phyloP scores from a whole-genome alignment of 2,113 vertebrate species.

The Bungarus multicinctus region DNA sequence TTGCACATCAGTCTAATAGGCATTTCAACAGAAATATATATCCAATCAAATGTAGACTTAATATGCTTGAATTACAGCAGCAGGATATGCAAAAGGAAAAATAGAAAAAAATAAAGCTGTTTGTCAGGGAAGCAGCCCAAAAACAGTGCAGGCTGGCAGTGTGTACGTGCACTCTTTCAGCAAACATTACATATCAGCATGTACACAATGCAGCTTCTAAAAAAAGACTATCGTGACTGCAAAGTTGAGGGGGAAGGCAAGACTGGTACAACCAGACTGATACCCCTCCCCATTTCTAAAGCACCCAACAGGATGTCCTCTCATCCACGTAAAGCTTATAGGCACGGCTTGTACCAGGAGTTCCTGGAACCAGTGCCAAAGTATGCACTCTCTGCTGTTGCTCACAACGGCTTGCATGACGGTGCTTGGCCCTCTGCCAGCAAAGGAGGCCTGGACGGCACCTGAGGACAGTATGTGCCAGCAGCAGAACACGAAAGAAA shows the following conservation, averaged over 20 bases:
- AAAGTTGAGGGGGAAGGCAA: not conserved
- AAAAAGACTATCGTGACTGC: conserved; percentile 8
- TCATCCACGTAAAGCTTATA: conserved; percentile 12
- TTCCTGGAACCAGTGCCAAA: conserved; percentile 32
- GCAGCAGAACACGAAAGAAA: not conserved
- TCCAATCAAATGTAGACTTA: not conserved
- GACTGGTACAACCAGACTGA: not conserved
- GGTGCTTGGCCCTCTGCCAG: conserved; percentile 19
- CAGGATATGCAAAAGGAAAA: not conserved
- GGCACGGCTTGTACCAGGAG: conserved; percentile 44
- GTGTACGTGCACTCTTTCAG: conserved; percentile 22
- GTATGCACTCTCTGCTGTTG: not conserved
- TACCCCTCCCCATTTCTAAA: not conserved
- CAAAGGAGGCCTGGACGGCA: conserved; percentile 17
- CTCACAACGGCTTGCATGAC: conserved; percentile 10
- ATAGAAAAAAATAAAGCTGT: not conserved
- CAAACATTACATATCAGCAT: conserved; percentile 27
- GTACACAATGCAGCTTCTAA: conserved; percentile 26
- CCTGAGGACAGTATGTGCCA: conserved; percentile 22
- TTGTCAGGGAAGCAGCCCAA: conserved; percentile 3
- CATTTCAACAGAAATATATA: not conserved
- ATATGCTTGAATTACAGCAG: not conserved
- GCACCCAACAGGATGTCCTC: conserved; percentile 30
- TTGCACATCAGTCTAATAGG: not conserved
- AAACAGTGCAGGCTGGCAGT: not conserved